phyloP scores from a whole-genome alignment of 2,888 invertebrate species.

The Aelia acuminata region DNA sequence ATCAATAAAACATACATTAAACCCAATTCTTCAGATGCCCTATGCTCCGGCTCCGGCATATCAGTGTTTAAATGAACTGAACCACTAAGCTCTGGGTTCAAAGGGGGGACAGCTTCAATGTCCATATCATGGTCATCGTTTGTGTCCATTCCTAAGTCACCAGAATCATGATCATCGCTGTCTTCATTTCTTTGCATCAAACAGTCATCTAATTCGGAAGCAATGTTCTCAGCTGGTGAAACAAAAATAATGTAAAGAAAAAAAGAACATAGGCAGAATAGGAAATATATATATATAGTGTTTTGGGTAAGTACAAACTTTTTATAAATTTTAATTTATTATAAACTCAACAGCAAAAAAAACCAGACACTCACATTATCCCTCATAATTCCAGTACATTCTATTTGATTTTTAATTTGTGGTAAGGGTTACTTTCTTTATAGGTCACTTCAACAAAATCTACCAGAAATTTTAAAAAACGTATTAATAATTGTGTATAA shows the following conservation, averaged over 20 bases:
- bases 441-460: no score
- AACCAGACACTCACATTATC: no score
- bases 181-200: not conserved
- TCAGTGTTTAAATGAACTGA: not conserved
- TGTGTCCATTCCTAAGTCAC: not conserved
- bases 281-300: no score
- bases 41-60: conserved; percentile 1
- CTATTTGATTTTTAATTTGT: no score
- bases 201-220: not conserved
- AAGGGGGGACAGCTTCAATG: not conserved
- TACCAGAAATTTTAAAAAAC: no score
- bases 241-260: not conserved
- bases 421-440: no score
- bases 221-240: not conserved
- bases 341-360: no score
- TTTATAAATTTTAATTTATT: no score
- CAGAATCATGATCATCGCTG: not conserved
- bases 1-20: conserved; percentile 8
- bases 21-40: conserved; percentile 10
- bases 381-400: no score
- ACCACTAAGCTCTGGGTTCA: not conserved
- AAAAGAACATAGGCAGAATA: not conserved
- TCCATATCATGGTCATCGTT: not conserved
- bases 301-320: no score
- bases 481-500: no score